Percentiles rank a stretch among this genome's conserved stretches.
Evolutionary conservation across 1,140 invertebrate species (phyloP).

Genomic region (Palaemon carinicauda): DNA sequence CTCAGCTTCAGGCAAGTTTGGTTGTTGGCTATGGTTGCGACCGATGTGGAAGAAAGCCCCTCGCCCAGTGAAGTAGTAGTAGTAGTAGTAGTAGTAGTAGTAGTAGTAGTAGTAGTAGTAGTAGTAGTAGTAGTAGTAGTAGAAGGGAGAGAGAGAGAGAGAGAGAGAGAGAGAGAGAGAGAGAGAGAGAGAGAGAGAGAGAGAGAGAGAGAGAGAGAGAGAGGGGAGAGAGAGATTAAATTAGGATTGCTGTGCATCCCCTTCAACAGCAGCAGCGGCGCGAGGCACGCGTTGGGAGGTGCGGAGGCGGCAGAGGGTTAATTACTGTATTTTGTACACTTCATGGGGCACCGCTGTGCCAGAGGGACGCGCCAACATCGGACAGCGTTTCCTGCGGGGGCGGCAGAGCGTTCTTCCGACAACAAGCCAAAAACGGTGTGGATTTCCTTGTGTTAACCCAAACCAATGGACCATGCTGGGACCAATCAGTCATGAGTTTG

Average conservation of each 20-base stretch:
- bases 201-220: neutral
- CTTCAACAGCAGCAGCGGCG: neutral
- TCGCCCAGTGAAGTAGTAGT: too few species aligned
- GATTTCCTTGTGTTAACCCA: too few species aligned
- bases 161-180: too few species aligned
- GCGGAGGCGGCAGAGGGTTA: conserved; percentile 10
- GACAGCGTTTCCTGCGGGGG: neutral
- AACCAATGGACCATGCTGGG: neutral
- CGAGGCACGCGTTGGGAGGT: conserved; percentile 35
- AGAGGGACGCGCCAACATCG: conserved; percentile 7
- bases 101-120: neutral
- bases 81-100: neutral
- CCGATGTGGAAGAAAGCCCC: neutral
- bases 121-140: neutral
- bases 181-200: too few species aligned
- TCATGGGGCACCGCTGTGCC: conserved; percentile 18
- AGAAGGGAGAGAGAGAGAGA: too few species aligned
- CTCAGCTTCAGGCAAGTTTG: conserved; percentile 7
- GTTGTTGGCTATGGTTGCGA: neutral
- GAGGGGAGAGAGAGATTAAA: neutral
- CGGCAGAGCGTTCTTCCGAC: neutral
- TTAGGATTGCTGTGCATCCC: neutral
- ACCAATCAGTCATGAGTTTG: neutral
- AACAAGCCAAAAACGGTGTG: neutral
- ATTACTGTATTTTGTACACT: conserved; percentile 36